Percentiles rank a stretch among this genome's conserved stretches.
Evolutionary conservation across 2,888 invertebrate species (phyloP).

Genomic region (Ophion costatus): DNA sequence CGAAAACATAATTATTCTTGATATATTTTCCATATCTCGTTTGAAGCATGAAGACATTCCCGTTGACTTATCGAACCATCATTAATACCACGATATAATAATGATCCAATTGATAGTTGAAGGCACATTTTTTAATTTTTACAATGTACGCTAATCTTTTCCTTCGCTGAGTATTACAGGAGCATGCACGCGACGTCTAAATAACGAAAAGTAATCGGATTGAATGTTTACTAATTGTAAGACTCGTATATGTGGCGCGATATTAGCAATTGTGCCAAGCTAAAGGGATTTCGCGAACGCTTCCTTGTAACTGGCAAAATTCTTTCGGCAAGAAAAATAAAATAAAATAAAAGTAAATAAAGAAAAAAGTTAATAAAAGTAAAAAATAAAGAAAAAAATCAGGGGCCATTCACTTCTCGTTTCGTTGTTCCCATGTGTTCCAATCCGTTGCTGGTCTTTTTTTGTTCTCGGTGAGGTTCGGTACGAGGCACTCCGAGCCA

Average conservation of each 20-base stretch:
- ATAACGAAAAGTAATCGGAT: slow-evolving; percentile 5
- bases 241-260: slow-evolving; percentile 13
- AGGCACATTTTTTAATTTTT: not conserved
- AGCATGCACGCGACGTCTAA: not conserved
- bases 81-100: too few species aligned
- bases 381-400: too few species aligned
- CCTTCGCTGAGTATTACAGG: not conserved
- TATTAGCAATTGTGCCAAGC: slow-evolving; percentile 41
- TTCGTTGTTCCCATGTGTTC: slow-evolving; percentile 36
- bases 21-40: too few species aligned
- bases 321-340: slow-evolving; percentile 53
- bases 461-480: not conserved
- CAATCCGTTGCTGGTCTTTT: slow-evolving; percentile 8
- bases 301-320: slow-evolving; percentile 46
- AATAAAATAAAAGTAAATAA: too few species aligned
- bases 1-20: too few species aligned
- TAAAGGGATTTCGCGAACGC: slow-evolving; percentile 42
- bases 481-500: not conserved
- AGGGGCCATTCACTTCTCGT: slow-evolving; percentile 66
- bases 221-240: not conserved
- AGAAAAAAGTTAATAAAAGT: too few species aligned
- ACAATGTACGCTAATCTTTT: not conserved
- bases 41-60: too few species aligned
- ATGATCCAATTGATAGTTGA: too few species aligned
- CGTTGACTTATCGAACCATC: too few species aligned